Evolutionary conservation across 2,797 vertebrate genomes (phyloP), one percentile per base, ranked within the genome.

Genomic region (Pempheris klunzingeri): DNA sequence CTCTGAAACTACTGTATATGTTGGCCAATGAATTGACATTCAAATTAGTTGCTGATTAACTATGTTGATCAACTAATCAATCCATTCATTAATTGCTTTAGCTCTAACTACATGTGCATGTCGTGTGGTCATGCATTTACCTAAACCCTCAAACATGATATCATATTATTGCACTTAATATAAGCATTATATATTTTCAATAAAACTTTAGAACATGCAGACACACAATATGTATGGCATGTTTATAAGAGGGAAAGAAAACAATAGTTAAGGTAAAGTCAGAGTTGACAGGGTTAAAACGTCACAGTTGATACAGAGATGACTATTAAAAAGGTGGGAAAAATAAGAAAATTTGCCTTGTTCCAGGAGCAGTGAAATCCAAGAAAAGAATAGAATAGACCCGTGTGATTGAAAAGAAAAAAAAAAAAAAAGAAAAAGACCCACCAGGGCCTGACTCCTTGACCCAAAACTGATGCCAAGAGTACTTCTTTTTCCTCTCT

Each of bases 401-500:
- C 22, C 39, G 17, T 68, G 72, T 74, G 50, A 22, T 49, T 71
- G 46, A 13, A 30, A 20, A 24, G n/a, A n/a, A n/a, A n/a, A n/a
- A n/a, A n/a, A n/a, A n/a, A 43, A 32, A 59, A 41, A 54, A 61
- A 73, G 9, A 15, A 17, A 2, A 88, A 80, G n/a, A 61, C 44
- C 92, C 92, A 90, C 84, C 80, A 91, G 89, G 92, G 84, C 74
- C 55, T 79, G 80, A 92, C 91, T 82, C 43, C 57, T 74, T 32
- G 3, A 60, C 62, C 68, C 28, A 52, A 2, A 0, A 93, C 72
- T 60, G 64, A 85, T 68, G 80, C 62, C 63, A 81, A 80, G 65
- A 72, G 39, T 65, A 86, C 82, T 78, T 84, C 71, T 74, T 77
- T 61, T 81, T 68, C 76, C 59, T 77, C 57, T 60, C 57, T 20